Conservation (phyloP, 2,113 vertebrate species). For the Cyanocitta stelleri region DNA sequence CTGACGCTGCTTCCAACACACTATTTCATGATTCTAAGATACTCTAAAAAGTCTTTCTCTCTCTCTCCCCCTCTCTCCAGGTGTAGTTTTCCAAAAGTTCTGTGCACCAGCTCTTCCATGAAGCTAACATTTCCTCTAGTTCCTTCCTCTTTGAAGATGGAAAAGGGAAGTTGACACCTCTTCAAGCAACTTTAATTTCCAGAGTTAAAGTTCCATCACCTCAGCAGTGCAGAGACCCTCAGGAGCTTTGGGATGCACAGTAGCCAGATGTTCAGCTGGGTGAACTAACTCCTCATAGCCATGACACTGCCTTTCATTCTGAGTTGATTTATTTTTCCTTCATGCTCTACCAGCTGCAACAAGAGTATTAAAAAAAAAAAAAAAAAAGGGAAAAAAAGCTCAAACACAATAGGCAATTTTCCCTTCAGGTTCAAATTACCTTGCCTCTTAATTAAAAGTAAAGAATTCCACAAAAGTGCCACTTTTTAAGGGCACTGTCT, state of each 20-base stretch:
- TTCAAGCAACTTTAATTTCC: neutral
- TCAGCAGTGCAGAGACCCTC: neutral
- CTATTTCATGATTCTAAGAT: neutral
- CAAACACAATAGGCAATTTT: neutral
- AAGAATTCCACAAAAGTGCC: neutral
- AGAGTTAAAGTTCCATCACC: neutral
- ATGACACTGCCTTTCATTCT: neutral
- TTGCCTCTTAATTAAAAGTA: neutral
- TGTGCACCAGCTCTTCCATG: neutral
- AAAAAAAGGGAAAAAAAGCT: rapidly evolving
- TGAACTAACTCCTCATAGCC: neutral
- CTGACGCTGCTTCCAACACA: neutral
- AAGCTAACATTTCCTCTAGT: neutral
- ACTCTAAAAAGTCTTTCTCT: neutral
- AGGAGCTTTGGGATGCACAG: neutral
- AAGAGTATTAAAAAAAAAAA: neutral
- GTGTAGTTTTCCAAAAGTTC: neutral
- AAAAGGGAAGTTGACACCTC: neutral
- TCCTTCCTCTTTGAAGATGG: neutral
- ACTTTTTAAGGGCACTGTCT: neutral
- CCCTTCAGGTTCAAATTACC: neutral
- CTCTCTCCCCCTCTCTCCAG: neutral
- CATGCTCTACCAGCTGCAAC: neutral
- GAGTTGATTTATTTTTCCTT: neutral
- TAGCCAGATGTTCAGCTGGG: neutral